phyloP scores from a whole-genome alignment of 1,140 invertebrate species.

The Melitaea cinxia region DNA sequence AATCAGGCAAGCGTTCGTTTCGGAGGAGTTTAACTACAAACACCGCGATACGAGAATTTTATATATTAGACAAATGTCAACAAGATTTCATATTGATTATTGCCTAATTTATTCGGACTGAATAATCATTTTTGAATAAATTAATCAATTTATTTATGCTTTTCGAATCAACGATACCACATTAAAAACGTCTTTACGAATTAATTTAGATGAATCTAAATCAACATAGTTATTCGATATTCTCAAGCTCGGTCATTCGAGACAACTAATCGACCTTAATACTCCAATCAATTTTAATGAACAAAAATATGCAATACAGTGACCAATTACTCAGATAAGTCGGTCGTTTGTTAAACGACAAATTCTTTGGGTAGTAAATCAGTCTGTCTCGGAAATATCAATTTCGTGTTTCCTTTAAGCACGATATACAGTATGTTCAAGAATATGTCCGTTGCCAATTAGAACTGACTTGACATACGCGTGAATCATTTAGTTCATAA shows the following conservation, averaged over 20 bases:
- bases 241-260: not conserved
- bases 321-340: conserved; percentile 37
- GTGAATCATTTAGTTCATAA: conserved; percentile 21
- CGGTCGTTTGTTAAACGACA: conserved; percentile 11
- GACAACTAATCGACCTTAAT: conserved; percentile 30
- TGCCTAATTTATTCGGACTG: too few relatives aligned
- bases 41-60: too few relatives aligned
- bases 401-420: conserved; percentile 39
- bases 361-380: conserved; percentile 15
- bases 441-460: conserved; percentile 44
- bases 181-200: too few relatives aligned
- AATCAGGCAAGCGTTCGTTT: too few relatives aligned
- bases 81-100: too few relatives aligned
- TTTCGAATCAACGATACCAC: not conserved
- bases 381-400: conserved; percentile 43
- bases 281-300: conserved; percentile 35
- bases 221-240: conserved; percentile 23
- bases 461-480: conserved; percentile 41
- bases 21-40: too few relatives aligned
- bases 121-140: too few relatives aligned
- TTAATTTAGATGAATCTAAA: not conserved
- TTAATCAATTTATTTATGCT: not conserved
- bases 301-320: conserved; percentile 37
- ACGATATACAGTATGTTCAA: conserved; percentile 28
- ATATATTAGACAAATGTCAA: too few relatives aligned